phyloP scores from a whole-genome alignment of 2,797 vertebrate genomes.

The Acropternis orthonyx region DNA sequence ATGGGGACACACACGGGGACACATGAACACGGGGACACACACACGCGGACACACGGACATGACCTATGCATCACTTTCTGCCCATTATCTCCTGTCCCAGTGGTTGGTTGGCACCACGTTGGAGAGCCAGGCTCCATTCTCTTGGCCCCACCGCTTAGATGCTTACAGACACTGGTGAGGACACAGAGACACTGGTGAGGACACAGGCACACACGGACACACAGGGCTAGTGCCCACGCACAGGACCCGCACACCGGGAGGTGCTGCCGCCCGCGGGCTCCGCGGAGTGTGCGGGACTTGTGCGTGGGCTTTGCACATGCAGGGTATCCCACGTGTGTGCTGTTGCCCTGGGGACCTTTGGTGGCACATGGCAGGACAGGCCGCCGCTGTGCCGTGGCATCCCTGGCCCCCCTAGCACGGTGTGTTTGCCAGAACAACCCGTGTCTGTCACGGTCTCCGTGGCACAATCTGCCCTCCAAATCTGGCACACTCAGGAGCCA shows the following conservation, averaged over 20 bases:
- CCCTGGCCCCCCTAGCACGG: fast-evolving
- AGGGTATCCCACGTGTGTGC: neutral
- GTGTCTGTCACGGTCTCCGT: neutral
- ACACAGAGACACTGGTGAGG: neutral
- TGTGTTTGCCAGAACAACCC: neutral
- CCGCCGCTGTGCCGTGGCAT: neutral
- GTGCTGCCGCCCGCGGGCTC: neutral
- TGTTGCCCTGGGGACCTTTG: fast-evolving
- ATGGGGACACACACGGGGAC: neutral
- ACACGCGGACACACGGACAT: neutral
- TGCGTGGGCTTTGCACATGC: neutral
- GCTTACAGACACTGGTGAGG: fast-evolving
- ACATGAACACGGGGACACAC: neutral
- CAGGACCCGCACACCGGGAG: fast-evolving
- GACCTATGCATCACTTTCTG: neutral
- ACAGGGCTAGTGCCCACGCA: fast-evolving
- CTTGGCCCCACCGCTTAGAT: neutral
- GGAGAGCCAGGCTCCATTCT: neutral
- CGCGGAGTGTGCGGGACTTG: neutral
- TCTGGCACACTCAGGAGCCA: neutral
- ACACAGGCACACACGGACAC: fast-evolving
- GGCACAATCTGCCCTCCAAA: neutral
- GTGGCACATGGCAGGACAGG: neutral
- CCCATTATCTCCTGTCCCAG: neutral
- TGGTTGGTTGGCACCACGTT: neutral